Percentiles rank a stretch among this genome's conserved stretches.
Evolutionary conservation across 2,113 vertebrate species (phyloP).

Genomic region (Scomber japonicus): DNA sequence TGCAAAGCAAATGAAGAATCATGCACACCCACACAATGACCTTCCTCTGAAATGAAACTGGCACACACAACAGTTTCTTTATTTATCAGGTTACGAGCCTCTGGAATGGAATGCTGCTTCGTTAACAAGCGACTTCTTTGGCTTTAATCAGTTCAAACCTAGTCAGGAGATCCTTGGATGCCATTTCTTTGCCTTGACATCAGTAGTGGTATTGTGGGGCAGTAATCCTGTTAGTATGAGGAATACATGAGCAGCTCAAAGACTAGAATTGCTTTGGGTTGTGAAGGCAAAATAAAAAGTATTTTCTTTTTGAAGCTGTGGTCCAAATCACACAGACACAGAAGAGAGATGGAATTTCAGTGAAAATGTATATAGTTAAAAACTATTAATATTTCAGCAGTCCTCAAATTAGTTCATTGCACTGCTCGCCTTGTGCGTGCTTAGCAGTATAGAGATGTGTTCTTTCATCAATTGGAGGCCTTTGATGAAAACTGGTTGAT

Average conservation of each 20-base stretch:
- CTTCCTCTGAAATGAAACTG: slow-evolving; percentile 49
- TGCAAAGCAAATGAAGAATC: slow-evolving; percentile 32
- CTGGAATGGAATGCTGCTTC: slow-evolving; percentile 31
- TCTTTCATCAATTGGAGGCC: slow-evolving; percentile 47
- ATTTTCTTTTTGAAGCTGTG: slow-evolving; percentile 42
- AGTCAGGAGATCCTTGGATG: slow-evolving; percentile 51
- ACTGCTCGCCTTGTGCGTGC: neutral
- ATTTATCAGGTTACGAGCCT: slow-evolving; percentile 65
- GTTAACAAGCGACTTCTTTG: slow-evolving; percentile 42
- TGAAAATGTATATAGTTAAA: slow-evolving; percentile 54
- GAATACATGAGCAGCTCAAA: slow-evolving; percentile 43
- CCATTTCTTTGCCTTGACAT: slow-evolving; percentile 35
- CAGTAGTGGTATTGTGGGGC: slow-evolving; percentile 15
- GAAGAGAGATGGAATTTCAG: slow-evolving; percentile 36
- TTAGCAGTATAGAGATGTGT: slow-evolving; percentile 28
- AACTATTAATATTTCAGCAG: slow-evolving; percentile 67
- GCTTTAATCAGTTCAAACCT: slow-evolving; percentile 56
- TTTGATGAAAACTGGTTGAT: slow-evolving; percentile 24
- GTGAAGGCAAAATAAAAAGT: neutral
- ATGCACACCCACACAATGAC: slow-evolving; percentile 52
- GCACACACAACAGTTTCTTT: slow-evolving; percentile 51
- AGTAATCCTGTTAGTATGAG: slow-evolving; percentile 42
- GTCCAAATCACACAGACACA: slow-evolving; percentile 38
- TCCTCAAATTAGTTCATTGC: slow-evolving; percentile 49
- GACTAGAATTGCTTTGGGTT: slow-evolving; percentile 17